phyloP scores from a whole-genome alignment of 2,797 vertebrate genomes.

The Microctenopoma steveboyesi region DNA sequence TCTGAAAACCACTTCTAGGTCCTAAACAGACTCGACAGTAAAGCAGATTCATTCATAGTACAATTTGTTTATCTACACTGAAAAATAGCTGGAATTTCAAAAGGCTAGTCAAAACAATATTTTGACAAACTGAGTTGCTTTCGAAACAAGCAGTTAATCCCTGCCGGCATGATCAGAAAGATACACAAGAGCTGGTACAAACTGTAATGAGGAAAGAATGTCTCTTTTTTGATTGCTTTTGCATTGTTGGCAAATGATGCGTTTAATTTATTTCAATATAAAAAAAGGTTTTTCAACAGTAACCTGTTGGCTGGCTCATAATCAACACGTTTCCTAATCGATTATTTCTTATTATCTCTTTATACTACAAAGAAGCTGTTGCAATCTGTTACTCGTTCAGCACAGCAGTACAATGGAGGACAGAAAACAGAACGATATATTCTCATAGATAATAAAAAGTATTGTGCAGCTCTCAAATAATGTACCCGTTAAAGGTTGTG shows the following conservation, averaged over 20 bases:
- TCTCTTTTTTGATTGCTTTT: constrained; percentile 6
- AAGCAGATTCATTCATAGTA: constrained; percentile 11
- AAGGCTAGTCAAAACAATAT: constrained; percentile 6
- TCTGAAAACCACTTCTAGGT: constrained; percentile 8
- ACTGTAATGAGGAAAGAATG: constrained; percentile 14
- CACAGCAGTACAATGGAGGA: background rate
- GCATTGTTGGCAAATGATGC: background rate
- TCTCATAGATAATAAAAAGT: too few species aligned
- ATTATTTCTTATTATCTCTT: constrained; percentile 32
- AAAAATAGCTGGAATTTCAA: constrained; percentile 17
- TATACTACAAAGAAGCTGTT: constrained; percentile 14
- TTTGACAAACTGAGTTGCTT: background rate
- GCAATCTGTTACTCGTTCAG: constrained; percentile 17
- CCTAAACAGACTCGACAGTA: constrained; percentile 15
- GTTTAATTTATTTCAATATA: constrained; percentile 22
- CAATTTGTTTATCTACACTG: constrained; percentile 20
- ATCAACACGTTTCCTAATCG: constrained; percentile 7
- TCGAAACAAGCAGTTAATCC: constrained; percentile 21
- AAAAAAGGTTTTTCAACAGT: constrained; percentile 6
- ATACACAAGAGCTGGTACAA: constrained; percentile 6
- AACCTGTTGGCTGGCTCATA: constrained; percentile 11
- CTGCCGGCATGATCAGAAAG: constrained; percentile 4
- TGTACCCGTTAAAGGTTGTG: background rate
- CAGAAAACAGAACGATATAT: constrained; percentile 2
- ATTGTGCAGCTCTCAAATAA: background rate